A percentile compares a stretch with the other conserved stretches of the same genome.
Evolutionary conservation across 2,797 vertebrate species (phyloP).

Genomic region (Macropodus opercularis): DNA sequence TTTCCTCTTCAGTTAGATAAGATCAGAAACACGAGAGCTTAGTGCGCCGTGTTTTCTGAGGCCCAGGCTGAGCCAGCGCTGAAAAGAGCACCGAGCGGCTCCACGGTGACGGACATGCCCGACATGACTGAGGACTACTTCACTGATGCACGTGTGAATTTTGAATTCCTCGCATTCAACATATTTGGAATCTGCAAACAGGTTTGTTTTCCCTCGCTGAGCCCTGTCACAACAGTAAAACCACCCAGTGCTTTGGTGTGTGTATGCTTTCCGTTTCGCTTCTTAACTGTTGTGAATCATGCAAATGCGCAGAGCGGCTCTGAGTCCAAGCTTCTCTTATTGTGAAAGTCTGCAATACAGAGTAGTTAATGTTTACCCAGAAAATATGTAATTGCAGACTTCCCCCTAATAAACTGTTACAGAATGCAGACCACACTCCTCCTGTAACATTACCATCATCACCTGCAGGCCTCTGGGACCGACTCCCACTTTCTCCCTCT

Average conservation of each 20-base stretch:
- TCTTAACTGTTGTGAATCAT: no score
- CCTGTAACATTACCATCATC: slow-evolving; percentile 83
- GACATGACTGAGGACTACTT: slow-evolving; percentile 11
- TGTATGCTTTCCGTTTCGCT: no score
- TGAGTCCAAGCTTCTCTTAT: slow-evolving; percentile 39
- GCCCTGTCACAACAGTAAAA: no score
- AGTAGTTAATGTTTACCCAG: slow-evolving; percentile 91
- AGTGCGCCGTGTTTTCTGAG: slow-evolving; percentile 64
- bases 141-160: slow-evolving; percentile 6
- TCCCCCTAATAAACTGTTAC: slow-evolving; percentile 89
- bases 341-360: slow-evolving; percentile 64
- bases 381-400: slow-evolving; percentile 90
- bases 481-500: slow-evolving; percentile 38
- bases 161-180: no score
- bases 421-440: slow-evolving; percentile 83
- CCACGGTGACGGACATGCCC: slow-evolving; percentile 76
- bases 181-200: no score
- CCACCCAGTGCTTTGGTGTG: no score
- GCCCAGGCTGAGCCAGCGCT: slow-evolving; percentile 81
- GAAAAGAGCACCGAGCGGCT: slow-evolving; percentile 81
- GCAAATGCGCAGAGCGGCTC: not conserved
- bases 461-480: slow-evolving; percentile 53
- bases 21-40: slow-evolving; percentile 65
- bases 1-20: slow-evolving; percentile 87
- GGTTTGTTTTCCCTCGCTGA: no score